Conservation (phyloP, 2,888 invertebrate genomes). For the Melanchra persicariae region DNA sequence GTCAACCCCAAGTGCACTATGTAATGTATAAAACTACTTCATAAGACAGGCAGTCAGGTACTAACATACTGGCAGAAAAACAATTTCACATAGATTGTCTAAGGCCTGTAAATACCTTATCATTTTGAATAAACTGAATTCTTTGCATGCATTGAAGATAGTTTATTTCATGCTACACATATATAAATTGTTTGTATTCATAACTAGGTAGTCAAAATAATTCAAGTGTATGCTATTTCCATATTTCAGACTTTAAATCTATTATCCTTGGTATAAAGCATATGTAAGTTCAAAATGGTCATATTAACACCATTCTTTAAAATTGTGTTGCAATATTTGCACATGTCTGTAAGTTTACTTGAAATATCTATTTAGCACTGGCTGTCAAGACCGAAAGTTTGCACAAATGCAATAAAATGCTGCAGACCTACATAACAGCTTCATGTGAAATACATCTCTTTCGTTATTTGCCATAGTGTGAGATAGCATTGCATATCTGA, state of each 20-base stretch:
- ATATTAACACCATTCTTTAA: conserved; percentile 40
- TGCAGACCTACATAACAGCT: conserved; percentile 26
- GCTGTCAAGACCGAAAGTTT: conserved; percentile 22
- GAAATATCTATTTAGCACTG: conserved; percentile 43
- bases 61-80: conserved; percentile 45
- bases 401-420: conserved; percentile 35
- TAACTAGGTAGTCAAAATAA: conserved; percentile 36
- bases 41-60: conserved; percentile 41
- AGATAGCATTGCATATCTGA: conserved; percentile 53
- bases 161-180: conserved; percentile 16
- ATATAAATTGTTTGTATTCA: conserved; percentile 10
- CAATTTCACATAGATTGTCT: conserved; percentile 19
- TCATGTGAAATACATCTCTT: conserved; percentile 41
- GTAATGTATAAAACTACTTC: conserved; percentile 33
- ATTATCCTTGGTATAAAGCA: conserved; percentile 35
- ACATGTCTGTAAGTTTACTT: conserved; percentile 44
- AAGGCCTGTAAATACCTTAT: conserved; percentile 10
- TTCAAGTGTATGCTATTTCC: conserved; percentile 20
- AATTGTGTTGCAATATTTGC: conserved; percentile 42
- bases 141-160: conserved; percentile 27
- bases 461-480: conserved; percentile 47
- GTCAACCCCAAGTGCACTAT: conserved; percentile 50
- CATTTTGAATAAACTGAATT: conserved; percentile 39
- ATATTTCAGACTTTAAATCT: conserved; percentile 44
- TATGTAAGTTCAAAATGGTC: conserved; percentile 31